Conservation (phyloP, 2,113 vertebrate genomes). For the Muscicapa adusta region DNA sequence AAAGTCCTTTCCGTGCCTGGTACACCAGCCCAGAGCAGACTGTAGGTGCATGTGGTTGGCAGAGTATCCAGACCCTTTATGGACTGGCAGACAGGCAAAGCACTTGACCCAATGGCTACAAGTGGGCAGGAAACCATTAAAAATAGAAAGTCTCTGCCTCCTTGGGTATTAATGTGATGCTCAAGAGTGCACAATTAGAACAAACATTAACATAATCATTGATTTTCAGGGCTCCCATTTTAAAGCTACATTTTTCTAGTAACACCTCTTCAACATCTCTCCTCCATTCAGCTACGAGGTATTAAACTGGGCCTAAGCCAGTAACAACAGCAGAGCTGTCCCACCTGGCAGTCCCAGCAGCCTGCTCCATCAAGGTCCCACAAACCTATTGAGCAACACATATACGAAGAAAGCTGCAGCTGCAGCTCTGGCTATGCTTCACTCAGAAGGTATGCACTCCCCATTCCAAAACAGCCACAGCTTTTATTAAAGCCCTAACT, state of each 20-base stretch:
- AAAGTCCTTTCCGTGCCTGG: neutral
- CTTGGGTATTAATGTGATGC: neutral
- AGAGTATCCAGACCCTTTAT: neutral
- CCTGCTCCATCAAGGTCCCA: constrained; percentile 4
- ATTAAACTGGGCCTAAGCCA: constrained; percentile 35
- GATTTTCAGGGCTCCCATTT: neutral
- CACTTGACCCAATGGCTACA: neutral
- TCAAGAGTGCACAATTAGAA: neutral
- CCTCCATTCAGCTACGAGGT: neutral
- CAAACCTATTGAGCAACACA: neutral
- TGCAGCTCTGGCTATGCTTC: constrained; percentile 51
- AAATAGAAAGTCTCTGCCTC: neutral
- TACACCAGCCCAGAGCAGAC: neutral
- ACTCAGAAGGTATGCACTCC: neutral
- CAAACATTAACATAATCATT: neutral
- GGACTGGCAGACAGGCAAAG: neutral
- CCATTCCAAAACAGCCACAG: neutral
- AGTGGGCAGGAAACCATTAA: neutral
- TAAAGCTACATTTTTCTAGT: neutral
- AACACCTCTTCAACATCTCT: constrained; percentile 12
- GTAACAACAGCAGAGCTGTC: neutral
- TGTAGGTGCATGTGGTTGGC: neutral
- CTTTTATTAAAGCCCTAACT: neutral
- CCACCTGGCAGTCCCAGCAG: neutral
- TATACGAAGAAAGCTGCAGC: neutral